These are phyloP conservation scores for Thalassaphorura encarpata DNA, from an alignment of 1,140 invertebrate genomes.

Conservation along the genomic window DNA sequence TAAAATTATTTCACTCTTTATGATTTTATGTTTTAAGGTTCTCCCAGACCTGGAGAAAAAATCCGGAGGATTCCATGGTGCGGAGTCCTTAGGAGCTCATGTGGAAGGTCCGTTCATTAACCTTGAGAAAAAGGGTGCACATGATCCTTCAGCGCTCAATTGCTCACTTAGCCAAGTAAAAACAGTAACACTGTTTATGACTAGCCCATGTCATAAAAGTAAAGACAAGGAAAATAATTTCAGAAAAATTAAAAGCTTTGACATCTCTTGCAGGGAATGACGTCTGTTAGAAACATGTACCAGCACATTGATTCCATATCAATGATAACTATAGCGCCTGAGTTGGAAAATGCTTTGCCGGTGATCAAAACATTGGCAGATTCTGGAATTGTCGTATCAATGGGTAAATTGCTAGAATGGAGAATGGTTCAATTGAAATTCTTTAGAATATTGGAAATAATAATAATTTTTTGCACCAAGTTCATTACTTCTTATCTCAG, in stretches of 20 bases:
- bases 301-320: slow-evolving; percentile 67
- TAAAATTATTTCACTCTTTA: no score
- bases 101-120: slow-evolving; percentile 97
- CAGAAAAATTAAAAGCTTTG: no score
- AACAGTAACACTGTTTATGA: no score
- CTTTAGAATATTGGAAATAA: no score
- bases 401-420: no score
- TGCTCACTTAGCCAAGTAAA: no score
- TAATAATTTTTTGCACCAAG: no score
- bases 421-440: no score
- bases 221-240: no score
- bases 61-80: slow-evolving; percentile 55
- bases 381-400: slow-evolving; percentile 71
- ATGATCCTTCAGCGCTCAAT: slow-evolving; percentile 63
- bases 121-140: slow-evolving; percentile 83
- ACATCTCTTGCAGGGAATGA: slow-evolving; percentile 27
- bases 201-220: no score
- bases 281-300: slow-evolving; percentile 43
- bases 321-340: slow-evolving; percentile 89
- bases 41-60: slow-evolving; percentile 56
- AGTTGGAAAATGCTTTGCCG: slow-evolving; percentile 58
- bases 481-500: no score
- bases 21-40: no score
- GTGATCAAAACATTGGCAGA: slow-evolving; percentile 64
- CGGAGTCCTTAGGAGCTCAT: slow-evolving; percentile 74